Conservation (phyloP, 2,113 vertebrate species). For the Sinocyclocheilus anophthalmus region DNA sequence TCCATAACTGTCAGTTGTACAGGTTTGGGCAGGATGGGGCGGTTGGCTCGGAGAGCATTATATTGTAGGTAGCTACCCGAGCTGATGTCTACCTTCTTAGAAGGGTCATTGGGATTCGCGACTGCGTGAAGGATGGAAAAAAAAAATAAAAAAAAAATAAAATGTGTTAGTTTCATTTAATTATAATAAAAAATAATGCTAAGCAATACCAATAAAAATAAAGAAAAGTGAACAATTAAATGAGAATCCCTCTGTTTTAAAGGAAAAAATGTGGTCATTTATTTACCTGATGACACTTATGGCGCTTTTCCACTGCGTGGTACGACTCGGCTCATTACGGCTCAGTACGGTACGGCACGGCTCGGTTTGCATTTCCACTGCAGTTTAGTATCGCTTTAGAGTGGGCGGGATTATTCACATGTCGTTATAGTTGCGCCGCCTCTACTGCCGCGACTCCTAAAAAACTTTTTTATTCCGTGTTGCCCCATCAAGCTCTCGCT, state of each 20-base stretch:
- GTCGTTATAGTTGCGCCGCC: no score
- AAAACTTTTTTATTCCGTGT: no score
- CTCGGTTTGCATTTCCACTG: no score
- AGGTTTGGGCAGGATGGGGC: constrained; percentile 80
- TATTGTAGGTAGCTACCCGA: constrained; percentile 79
- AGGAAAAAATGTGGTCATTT: no score
- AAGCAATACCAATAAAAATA: neutral
- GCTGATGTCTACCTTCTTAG: constrained; percentile 73
- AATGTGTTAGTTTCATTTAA: neutral
- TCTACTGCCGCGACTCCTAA: no score
- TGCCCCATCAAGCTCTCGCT: no score
- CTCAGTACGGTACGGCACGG: no score
- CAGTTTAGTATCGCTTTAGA: no score
- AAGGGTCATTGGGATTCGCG: constrained; percentile 64
- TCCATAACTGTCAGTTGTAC: constrained; percentile 73
- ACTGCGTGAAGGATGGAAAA: constrained; percentile 59
- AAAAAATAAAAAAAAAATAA: neutral
- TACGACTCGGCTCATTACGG: no score
- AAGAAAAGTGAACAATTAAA: neutral
- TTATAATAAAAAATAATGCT: neutral
- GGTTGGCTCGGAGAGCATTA: constrained; percentile 79
- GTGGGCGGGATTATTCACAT: no score
- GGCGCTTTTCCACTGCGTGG: no score
- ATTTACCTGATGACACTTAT: no score
- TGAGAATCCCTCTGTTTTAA: neutral